Conservation (phyloP, 2,113 vertebrate species). For the Andinoacara biseriatus region DNA sequence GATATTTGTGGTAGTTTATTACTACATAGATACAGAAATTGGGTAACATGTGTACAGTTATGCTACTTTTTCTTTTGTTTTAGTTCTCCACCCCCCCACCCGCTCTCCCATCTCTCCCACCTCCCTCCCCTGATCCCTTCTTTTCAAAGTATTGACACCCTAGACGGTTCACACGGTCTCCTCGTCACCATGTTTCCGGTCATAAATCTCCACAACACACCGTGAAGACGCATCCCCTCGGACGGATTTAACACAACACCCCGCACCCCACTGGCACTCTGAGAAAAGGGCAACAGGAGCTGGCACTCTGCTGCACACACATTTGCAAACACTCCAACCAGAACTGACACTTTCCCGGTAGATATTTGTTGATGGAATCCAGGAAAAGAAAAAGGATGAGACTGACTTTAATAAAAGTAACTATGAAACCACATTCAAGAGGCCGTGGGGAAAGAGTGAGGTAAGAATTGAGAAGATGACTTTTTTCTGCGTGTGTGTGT, state of each 20-base stretch:
- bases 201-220: constrained; percentile 75
- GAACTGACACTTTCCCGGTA: constrained; percentile 21
- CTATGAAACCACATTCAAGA: constrained; percentile 24
- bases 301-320: constrained; percentile 42
- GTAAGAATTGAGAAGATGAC: constrained; percentile 15
- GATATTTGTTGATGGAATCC: constrained; percentile 28
- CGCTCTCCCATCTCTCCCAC: not conserved
- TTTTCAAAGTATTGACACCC: constrained; percentile 76
- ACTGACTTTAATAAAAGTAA: constrained; percentile 33
- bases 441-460: constrained; percentile 24
- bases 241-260: constrained; percentile 65
- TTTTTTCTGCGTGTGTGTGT: not conserved
- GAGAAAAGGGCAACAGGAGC: constrained; percentile 37
- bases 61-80: constrained; percentile 13
- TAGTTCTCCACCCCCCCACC: not conserved
- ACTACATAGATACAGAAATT: constrained; percentile 2
- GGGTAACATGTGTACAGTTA: constrained; percentile 26
- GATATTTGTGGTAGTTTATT: not conserved
- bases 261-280: constrained; percentile 29
- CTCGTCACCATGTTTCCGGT: constrained; percentile 72
- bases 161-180: constrained; percentile 75
- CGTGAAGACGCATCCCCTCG: constrained; percentile 69
- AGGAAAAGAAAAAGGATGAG: constrained; percentile 33
- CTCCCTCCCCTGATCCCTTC: constrained; percentile 22
- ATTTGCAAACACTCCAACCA: constrained; percentile 13